phyloP scores from a whole-genome alignment of 2,113 vertebrate species.

The Alethe diademata region DNA sequence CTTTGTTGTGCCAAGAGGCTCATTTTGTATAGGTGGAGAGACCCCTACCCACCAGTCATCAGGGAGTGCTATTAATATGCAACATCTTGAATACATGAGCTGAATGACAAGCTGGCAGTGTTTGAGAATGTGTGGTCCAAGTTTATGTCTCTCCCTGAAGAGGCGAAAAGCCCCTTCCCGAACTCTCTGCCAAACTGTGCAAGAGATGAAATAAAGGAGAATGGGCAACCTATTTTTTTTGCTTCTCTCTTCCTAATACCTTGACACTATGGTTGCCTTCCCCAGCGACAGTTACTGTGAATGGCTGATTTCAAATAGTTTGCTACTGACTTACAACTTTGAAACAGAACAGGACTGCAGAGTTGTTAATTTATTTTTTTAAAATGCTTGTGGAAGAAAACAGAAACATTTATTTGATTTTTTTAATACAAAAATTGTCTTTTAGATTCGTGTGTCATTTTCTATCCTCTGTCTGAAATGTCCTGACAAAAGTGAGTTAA shows the following conservation, averaged over 20 bases:
- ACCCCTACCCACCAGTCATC: conserved; percentile 43
- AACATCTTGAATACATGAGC: conserved; percentile 52
- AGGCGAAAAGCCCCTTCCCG: conserved; percentile 29
- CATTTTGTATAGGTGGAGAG: conserved; percentile 46
- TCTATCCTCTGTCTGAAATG: background rate
- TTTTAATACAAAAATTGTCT: background rate
- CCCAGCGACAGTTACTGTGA: background rate
- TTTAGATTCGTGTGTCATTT: background rate
- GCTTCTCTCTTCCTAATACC: background rate
- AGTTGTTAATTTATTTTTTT: background rate
- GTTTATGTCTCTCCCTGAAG: conserved; percentile 56
- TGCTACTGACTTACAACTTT: background rate
- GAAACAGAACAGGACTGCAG: background rate
- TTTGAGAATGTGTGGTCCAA: conserved; percentile 42
- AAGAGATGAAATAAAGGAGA: conserved; percentile 17
- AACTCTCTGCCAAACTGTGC: conserved; percentile 43
- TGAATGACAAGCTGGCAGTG: conserved; percentile 64
- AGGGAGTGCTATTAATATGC: conserved; percentile 48
- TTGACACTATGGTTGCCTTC: background rate
- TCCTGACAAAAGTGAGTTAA: background rate
- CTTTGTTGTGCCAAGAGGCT: conserved; percentile 36
- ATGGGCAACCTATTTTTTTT: background rate
- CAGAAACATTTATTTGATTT: background rate
- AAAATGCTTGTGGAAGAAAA: background rate
- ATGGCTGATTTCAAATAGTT: background rate